A percentile compares a stretch with the other conserved stretches of the same genome.
These are phyloP conservation scores for Centropristis striata DNA, from an alignment of 2,113 vertebrate species.

Conservation along the genomic window DNA sequence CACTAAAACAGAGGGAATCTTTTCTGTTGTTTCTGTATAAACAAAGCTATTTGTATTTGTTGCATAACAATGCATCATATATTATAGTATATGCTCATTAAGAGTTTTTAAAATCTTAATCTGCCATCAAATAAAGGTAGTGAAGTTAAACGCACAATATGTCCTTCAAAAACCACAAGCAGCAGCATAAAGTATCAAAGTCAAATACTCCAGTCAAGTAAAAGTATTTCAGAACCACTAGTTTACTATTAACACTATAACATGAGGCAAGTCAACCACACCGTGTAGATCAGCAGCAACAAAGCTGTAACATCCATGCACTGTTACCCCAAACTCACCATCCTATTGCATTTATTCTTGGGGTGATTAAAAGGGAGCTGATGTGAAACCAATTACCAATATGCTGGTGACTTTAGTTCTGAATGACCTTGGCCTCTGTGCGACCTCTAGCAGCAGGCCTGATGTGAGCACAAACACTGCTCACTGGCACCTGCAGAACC, in stretches of 20 bases:
- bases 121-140: neutral
- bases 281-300: neutral
- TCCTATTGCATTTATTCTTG: neutral
- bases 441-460: constrained; percentile 18
- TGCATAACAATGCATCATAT: neutral
- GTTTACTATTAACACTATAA: neutral
- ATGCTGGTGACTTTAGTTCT: constrained; percentile 3
- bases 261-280: neutral
- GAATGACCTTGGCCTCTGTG: constrained; percentile 48
- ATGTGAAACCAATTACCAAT: constrained; percentile 23
- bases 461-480: constrained; percentile 17
- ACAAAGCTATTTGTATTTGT: constrained; percentile 1
- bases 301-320: neutral
- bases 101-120: neutral
- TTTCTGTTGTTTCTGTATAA: neutral
- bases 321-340: constrained; percentile 4
- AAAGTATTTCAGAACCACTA: neutral
- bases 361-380: neutral
- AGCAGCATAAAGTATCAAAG: neutral
- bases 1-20: neutral
- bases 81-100: neutral
- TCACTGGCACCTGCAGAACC: constrained; percentile 31
- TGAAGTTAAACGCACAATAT: neutral
- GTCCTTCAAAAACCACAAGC: neutral
- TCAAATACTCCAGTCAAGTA: neutral